Evolutionary conservation across 1,140 invertebrate genomes (phyloP), one percentile per base, ranked within the genome.

Genomic region (Mamestra configurata): DNA sequence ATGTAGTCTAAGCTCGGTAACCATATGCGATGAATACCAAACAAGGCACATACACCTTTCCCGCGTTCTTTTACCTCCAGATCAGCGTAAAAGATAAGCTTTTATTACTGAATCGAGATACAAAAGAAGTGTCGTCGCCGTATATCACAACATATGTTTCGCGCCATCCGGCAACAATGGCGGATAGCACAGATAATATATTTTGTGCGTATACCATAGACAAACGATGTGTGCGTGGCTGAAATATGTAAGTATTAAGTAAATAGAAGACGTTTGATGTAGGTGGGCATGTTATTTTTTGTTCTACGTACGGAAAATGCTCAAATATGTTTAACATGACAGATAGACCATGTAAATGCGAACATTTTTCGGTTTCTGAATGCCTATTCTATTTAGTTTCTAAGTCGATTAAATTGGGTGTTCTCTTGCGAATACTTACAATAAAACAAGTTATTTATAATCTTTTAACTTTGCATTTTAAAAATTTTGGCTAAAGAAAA

Each of bases 101-200:
- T 64, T 64, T 64, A 64, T 64, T 64, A 64, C n/a, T 3, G 13
- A 64, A 64, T 64, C 35, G 59, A 18, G 59, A 8, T 4, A 64
- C 59, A 64, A 64, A 40, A 40, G 18, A 13, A 40, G 6, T 64
- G 35, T 64, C 35, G n/a, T 37, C 59, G 8, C 18, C 59, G 35
- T 64, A 37, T 64, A 64, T 64, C 31, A 40, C 18, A 20, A 20
- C 35, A 37, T 64, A n/a, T 64, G 27, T 35, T 35, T 18, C 6
- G 27, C 6, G 10, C 31, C 18, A 40, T 11, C n/a, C 6, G 10
- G 35, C 18, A 40, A 20, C n/a, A 64, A 40, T 64, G 18, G 27
- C 27, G n/a, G 31, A 27, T 22, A 20, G 20, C 8, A 20, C 51
- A 22, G 10, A 24, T 13, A 40, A 40, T 37, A 20, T 64, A 31